Evolutionary conservation across 2,888 invertebrate species (phyloP).

Genomic region (Liopterus haemorrhoidalis): DNA sequence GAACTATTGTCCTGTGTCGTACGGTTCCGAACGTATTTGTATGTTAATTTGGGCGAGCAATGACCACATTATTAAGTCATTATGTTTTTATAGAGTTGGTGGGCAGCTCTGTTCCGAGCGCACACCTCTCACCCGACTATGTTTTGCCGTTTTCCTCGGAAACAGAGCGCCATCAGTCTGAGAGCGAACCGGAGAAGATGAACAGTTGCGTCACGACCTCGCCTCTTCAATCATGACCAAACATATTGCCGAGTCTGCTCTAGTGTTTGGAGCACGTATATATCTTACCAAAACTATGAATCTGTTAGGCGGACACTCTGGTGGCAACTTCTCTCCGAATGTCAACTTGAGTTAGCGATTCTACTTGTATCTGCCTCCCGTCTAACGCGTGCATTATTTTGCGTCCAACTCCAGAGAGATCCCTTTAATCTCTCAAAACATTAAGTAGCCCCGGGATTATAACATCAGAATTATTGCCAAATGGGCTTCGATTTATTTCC

Average conservation of each 20-base stretch:
- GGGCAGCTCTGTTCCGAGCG: neutral
- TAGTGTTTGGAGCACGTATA: neutral
- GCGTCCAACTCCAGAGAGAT: constrained; percentile 42
- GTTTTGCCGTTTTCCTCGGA: neutral
- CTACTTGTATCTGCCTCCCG: constrained; percentile 46
- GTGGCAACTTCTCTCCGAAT: too few relatives aligned
- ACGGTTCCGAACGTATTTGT: constrained; percentile 19
- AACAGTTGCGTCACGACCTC: neutral
- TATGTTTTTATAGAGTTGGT: constrained; percentile 6
- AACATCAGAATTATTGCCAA: constrained; percentile 43
- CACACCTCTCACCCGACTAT: neutral
- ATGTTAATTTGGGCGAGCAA: constrained; percentile 15
- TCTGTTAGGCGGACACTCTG: neutral
- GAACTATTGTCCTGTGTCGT: constrained; percentile 8
- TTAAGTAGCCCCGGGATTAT: constrained; percentile 45
- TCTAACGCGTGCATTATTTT: constrained; percentile 43
- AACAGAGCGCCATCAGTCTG: too few relatives aligned
- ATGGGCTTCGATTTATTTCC: constrained; percentile 21
- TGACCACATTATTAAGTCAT: constrained; percentile 7
- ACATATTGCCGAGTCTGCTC: neutral
- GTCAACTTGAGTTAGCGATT: constrained; percentile 47
- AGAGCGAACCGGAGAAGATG: too few relatives aligned
- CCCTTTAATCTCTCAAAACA: constrained; percentile 45
- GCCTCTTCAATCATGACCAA: neutral
- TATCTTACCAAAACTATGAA: constrained; percentile 3